Base-by-base conservation (phyloP, 2,113 vertebrate species). In the Chaetodon trifascialis region DNA sequence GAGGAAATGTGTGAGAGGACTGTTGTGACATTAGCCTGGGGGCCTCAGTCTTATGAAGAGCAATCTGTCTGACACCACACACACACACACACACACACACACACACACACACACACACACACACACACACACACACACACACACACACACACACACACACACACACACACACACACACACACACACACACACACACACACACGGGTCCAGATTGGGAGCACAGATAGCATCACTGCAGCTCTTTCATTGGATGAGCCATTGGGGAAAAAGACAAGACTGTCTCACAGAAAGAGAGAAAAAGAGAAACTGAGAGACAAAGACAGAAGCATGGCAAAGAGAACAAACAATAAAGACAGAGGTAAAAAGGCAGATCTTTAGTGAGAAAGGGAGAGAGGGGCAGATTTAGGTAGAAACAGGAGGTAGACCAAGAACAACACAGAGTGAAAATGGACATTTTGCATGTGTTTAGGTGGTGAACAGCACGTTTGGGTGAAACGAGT, bases 1-100 rank as follows among this genome's bases (percentile, higher is more conserved):
- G 85, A 88, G 82, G 79, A 91, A 88, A 87, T 88, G 86, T 89
- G 81, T 79, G 76, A 92, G 82, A 91, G 87, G 90, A 91, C 89
- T 90, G 89, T 89, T 87, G 90, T 93, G 93, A 93, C 93, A 92
- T 87, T 89, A 88, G 93, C 93, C 91, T 34, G 56, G 72, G 86
- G 92, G 81, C 47, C 51, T 88, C 72, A 70, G 91, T 92, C 88
- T 92, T 92, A 91, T 91, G 88, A 91, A 90, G 60, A 88, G 89
- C 84, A 92, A 85, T 88, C 90, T 92, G 89, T 92, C 86, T 89
- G 88, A 91, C 85, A 88, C 76, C 73, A 84, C 67, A 86, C 66
- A 84, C 55, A 80, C 67, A 68, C 73, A 65, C 67, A 63, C 40
- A 78, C 76, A 79, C 52, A 73, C 68, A 69, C 1, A 86, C 66